phyloP scores from a whole-genome alignment of 1,140 invertebrate species.

The Anastrepha ludens region DNA sequence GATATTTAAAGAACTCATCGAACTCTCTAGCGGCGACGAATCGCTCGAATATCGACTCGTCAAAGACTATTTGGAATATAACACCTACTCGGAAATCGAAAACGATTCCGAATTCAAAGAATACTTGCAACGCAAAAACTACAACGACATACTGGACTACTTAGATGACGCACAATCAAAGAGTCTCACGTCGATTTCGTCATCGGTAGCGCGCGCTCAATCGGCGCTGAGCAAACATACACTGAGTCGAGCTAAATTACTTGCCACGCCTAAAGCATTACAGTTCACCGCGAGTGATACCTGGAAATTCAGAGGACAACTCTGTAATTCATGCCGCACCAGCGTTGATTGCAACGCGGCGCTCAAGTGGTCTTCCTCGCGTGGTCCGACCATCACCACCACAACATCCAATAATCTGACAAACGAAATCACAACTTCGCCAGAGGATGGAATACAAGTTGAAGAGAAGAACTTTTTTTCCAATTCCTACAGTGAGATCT shows the following conservation, averaged over 20 bases:
- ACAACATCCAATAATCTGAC: slow-evolving; percentile 32
- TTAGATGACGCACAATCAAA: slow-evolving; percentile 63
- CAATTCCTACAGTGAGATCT: slow-evolving; percentile 62
- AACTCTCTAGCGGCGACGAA: slow-evolving; percentile 68
- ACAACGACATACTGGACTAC: slow-evolving; percentile 67
- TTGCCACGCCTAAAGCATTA: slow-evolving; percentile 63
- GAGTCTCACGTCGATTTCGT: slow-evolving; percentile 63
- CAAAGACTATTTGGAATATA: slow-evolving; percentile 68
- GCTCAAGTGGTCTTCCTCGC: slow-evolving; percentile 20
- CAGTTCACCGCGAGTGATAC: slow-evolving; percentile 57
- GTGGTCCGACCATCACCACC: neutral
- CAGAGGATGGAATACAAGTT: neutral
- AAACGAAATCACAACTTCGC: neutral
- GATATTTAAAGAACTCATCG: slow-evolving; percentile 68
- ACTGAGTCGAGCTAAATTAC: slow-evolving; percentile 61
- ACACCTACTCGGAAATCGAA: slow-evolving; percentile 69
- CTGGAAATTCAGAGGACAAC: slow-evolving; percentile 53
- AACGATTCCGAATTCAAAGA: slow-evolving; percentile 68
- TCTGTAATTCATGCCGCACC: slow-evolving; percentile 62
- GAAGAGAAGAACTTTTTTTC: slow-evolving; percentile 49
- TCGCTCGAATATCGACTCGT: slow-evolving; percentile 66
- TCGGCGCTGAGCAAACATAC: slow-evolving; percentile 62
- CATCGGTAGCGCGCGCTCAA: slow-evolving; percentile 64
- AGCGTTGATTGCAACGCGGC: slow-evolving; percentile 26
- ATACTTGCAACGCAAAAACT: slow-evolving; percentile 69